Conservation (phyloP, 1,140 invertebrate species). For the Macrocentrus cingulum region DNA sequence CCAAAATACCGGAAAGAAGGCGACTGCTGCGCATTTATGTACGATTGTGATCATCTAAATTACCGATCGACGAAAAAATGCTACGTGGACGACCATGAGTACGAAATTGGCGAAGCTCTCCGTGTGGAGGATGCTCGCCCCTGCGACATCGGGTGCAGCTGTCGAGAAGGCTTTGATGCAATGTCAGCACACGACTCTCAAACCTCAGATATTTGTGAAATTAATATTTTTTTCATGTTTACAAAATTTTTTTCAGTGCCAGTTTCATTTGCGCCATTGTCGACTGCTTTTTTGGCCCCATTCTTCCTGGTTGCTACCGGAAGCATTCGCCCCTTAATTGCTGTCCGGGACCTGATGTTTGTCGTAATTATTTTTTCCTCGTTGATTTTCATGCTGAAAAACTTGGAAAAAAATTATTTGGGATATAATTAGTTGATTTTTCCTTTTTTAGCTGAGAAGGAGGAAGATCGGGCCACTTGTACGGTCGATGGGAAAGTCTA, state of each 20-base stretch:
- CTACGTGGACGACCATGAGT: conserved; percentile 17
- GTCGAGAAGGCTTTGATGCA: neutral
- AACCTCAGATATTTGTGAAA: too few relatives aligned
- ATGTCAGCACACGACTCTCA: too few relatives aligned
- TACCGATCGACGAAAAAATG: conserved; percentile 16
- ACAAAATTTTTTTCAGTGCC: conserved; percentile 22
- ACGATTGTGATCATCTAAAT: conserved; percentile 25
- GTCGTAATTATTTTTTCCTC: neutral
- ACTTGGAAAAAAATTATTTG: neutral
- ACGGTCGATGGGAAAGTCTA: conserved; percentile 39
- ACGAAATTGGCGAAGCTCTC: conserved; percentile 16
- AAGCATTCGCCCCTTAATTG: too few relatives aligned
- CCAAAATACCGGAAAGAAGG: conserved; percentile 17
- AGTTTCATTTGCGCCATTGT: conserved; percentile 32
- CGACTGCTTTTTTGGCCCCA: too few relatives aligned
- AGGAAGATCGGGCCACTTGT: conserved; percentile 30
- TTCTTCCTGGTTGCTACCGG: too few relatives aligned
- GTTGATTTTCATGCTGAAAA: neutral
- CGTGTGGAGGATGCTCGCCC: conserved; percentile 18
- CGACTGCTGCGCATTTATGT: conserved; percentile 27
- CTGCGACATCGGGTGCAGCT: conserved; percentile 20
- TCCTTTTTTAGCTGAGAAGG: conserved; percentile 26
- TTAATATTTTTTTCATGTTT: neutral
- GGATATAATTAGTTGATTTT: too few relatives aligned
- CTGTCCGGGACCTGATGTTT: too few relatives aligned